A percentile compares a stretch with the other conserved stretches of the same genome.
Conservation (phyloP, 1,140 invertebrate species). For the Zaprionus tsacasi region DNA sequence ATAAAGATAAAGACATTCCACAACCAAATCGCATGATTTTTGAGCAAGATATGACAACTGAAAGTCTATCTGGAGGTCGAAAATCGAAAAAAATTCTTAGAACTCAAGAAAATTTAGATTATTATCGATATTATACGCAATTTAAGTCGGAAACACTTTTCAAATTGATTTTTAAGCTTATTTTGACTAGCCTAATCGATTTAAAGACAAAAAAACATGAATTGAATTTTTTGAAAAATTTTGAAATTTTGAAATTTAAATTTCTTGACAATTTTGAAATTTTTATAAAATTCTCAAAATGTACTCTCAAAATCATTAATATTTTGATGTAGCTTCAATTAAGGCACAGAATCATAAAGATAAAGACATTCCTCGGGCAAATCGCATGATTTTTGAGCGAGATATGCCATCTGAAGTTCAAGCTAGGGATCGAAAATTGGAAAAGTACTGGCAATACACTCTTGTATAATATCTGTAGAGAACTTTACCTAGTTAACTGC, state of each 20-base stretch:
- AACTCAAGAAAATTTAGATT: too few relatives aligned
- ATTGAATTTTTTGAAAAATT: neutral
- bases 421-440: neutral
- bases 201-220: neutral
- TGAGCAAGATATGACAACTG: neutral
- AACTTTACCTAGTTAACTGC: neutral
- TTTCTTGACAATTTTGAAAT: too few relatives aligned
- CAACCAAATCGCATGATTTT: neutral
- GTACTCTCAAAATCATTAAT: neutral
- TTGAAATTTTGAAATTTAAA: neutral
- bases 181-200: too few relatives aligned
- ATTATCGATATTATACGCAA: too few relatives aligned
- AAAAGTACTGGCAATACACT: neutral
- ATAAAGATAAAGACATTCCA: neutral
- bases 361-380: conserved; percentile 1
- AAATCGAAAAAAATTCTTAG: too few relatives aligned
- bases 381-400: neutral
- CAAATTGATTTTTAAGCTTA: too few relatives aligned
- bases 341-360: neutral
- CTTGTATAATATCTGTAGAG: too few relatives aligned
- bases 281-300: too few relatives aligned
- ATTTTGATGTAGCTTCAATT: neutral
- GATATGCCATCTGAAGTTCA: neutral
- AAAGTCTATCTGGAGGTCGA: too few relatives aligned
- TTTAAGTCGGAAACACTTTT: too few relatives aligned